Percentiles rank a stretch among this genome's conserved stretches.
Conservation (phyloP, 2,113 vertebrate species). For the Nycticryphes semicollaris region DNA sequence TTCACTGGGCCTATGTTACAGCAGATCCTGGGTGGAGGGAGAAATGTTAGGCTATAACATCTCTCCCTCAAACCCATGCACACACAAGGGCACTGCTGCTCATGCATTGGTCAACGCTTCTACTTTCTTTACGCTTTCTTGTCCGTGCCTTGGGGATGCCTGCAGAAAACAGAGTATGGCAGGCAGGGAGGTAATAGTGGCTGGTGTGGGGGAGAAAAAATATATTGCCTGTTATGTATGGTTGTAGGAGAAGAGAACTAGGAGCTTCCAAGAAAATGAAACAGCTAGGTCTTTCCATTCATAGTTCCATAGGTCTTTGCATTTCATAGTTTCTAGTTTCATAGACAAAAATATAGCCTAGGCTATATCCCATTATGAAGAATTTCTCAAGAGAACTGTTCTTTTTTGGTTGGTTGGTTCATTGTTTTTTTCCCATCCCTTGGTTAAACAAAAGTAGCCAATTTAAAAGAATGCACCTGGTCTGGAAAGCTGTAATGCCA, state of each 20-base stretch:
- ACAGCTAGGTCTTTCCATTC: neutral
- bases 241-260: neutral
- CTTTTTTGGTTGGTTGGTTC: neutral
- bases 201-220: neutral
- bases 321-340: neutral
- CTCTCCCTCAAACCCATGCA: neutral
- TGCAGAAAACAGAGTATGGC: neutral
- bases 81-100: fast-evolving
- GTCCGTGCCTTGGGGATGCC: neutral
- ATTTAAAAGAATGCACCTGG: neutral
- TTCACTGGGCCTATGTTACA: neutral
- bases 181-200: neutral
- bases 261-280: neutral
- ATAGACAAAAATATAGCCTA: neutral
- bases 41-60: fast-evolving
- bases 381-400: neutral
- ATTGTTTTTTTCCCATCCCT: fast-evolving
- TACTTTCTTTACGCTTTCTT: neutral
- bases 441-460: neutral
- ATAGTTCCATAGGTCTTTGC: neutral
- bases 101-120: no score
- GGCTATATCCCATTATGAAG: neutral
- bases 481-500: neutral
- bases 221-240: fast-evolving
- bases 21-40: neutral